phyloP scores from a whole-genome alignment of 2,113 vertebrate genomes.

The Plestiodon gilberti region DNA sequence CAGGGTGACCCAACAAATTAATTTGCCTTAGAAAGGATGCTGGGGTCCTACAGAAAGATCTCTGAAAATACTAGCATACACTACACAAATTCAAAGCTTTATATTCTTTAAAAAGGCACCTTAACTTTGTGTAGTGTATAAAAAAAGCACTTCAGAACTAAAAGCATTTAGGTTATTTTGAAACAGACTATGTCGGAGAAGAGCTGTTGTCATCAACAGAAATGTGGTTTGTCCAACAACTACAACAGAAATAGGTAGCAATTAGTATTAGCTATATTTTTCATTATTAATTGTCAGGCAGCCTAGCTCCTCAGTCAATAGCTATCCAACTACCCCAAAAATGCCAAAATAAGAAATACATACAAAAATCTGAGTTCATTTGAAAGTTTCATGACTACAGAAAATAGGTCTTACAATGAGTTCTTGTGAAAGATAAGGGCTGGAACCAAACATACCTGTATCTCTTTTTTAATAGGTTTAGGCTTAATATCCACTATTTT shows the following conservation, averaged over 20 bases:
- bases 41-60: neutral
- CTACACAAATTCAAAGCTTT: neutral
- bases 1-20: neutral
- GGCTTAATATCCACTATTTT: slow-evolving; percentile 81
- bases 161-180: neutral
- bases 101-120: neutral
- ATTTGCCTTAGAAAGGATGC: neutral
- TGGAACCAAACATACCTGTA: slow-evolving; percentile 65
- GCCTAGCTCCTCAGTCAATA: neutral
- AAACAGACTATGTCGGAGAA: no score
- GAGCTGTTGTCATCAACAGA: neutral
- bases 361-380: neutral
- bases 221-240: neutral
- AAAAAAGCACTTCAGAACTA: neutral
- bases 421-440: fast-evolving
- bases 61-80: neutral
- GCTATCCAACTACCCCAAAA: neutral
- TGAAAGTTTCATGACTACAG: neutral
- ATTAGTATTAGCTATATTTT: neutral
- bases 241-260: neutral
- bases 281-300: neutral
- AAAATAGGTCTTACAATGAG: neutral
- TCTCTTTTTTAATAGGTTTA: slow-evolving; percentile 82
- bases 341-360: neutral
- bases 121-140: no score